These are phyloP conservation scores for Protobothrops mucrosquamatus DNA, from an alignment of 2,113 vertebrate species.

Conservation along the genomic window DNA sequence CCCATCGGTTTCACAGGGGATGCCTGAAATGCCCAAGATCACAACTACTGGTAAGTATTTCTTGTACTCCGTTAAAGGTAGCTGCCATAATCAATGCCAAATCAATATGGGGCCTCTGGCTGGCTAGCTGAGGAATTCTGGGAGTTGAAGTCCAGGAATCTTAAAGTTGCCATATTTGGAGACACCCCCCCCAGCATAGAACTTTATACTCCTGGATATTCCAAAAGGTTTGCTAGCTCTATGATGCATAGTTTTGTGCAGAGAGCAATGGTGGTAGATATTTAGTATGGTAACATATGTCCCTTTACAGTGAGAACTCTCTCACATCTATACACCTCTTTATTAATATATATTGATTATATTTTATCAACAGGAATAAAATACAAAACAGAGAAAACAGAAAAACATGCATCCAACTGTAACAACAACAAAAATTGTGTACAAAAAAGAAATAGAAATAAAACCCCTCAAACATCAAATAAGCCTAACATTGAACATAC, in stretches of 20 bases:
- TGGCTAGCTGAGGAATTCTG: background rate
- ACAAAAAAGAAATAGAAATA: background rate
- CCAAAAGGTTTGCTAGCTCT: background rate
- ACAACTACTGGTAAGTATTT: background rate
- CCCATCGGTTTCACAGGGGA: background rate
- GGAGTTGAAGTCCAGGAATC: background rate
- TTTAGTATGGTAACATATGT: background rate
- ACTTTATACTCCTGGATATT: background rate
- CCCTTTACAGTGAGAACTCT: background rate
- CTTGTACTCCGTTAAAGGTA: background rate
- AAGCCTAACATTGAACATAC: background rate
- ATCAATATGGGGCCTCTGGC: background rate
- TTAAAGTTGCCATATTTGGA: background rate
- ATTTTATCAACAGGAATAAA: background rate
- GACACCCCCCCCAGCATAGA: background rate
- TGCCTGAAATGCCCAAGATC: background rate
- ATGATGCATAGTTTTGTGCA: background rate
- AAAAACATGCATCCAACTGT: background rate
- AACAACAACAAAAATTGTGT: background rate
- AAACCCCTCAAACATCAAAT: background rate
- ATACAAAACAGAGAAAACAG: background rate
- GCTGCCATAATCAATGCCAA: background rate
- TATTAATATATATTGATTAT: background rate
- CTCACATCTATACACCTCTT: background rate
- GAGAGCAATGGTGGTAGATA: background rate